phyloP scores from a whole-genome alignment of 2,797 vertebrate genomes.

The Podarcis siculus region DNA sequence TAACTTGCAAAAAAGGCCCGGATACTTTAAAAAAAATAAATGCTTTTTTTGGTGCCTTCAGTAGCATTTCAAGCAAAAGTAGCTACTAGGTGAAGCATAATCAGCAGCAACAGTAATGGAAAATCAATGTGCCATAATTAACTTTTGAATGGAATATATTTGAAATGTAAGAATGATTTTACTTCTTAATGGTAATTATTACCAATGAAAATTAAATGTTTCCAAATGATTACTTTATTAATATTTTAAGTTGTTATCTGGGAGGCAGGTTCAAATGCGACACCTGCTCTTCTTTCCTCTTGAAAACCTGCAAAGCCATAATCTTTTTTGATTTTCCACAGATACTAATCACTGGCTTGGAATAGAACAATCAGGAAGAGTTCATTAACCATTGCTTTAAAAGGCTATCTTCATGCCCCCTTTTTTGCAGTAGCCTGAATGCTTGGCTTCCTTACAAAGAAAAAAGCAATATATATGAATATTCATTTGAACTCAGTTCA shows the following conservation, averaged over 20 bases:
- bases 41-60: not conserved
- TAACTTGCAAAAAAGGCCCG: not conserved
- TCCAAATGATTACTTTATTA: not conserved
- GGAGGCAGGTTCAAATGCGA: not conserved
- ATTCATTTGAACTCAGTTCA: not conserved
- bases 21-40: not conserved
- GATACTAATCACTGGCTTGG: constrained; percentile 5
- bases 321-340: not conserved
- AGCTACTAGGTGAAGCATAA: not conserved
- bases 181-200: constrained; percentile 6
- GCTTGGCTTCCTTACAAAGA: not conserved
- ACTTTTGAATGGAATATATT: not conserved
- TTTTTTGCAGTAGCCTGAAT: not conserved
- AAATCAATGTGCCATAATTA: constrained; percentile 23
- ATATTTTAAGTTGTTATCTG: not conserved
- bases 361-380: not conserved
- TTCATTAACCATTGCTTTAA: not conserved
- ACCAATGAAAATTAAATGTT: not conserved
- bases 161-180: constrained; percentile 2
- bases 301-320: constrained; percentile 2
- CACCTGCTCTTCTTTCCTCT: not conserved
- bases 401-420: not conserved
- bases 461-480: not conserved
- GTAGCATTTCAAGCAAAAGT: not conserved
- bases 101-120: not conserved